Conservation (phyloP, 2,888 invertebrate species). For the Ephialtes manifestator region DNA sequence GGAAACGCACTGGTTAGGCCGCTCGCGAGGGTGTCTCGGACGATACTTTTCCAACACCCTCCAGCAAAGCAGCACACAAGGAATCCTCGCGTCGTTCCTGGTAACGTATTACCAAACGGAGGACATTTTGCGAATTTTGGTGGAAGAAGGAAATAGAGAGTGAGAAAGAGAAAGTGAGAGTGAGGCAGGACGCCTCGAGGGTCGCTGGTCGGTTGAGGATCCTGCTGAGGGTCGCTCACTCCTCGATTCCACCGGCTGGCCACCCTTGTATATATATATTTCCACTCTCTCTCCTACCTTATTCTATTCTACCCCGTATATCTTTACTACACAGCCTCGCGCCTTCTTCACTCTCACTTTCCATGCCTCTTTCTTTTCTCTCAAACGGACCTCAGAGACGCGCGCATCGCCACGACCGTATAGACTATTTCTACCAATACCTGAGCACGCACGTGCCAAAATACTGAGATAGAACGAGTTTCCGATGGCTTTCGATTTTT, state of each 20-base stretch:
- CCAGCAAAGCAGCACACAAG: conserved; percentile 29
- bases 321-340: conserved; percentile 39
- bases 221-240: conserved; percentile 65
- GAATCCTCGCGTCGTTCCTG: conserved; percentile 51
- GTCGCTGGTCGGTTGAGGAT: conserved; percentile 57
- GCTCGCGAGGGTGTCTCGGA: conserved; percentile 74
- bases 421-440: conserved; percentile 69
- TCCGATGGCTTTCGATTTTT: conserved; percentile 77
- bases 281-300: not conserved
- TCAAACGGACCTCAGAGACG: conserved; percentile 44
- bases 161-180: conserved; percentile 67
- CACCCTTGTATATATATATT: conserved; percentile 51
- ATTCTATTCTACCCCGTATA: conserved; percentile 24
- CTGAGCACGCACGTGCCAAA: conserved; percentile 67
- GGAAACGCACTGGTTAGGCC: conserved; percentile 68
- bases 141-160: conserved; percentile 50
- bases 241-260: conserved; percentile 59
- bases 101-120: conserved; percentile 79
- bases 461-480: conserved; percentile 49
- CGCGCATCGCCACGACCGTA: conserved; percentile 52
- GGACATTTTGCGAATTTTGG: conserved; percentile 80
- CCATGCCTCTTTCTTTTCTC: conserved; percentile 46
- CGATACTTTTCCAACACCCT: conserved; percentile 79
- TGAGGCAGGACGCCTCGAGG: conserved; percentile 60
- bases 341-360: conserved; percentile 64